Evolutionary conservation across 2,797 vertebrate species (phyloP), one percentile per base, ranked within the genome.

Genomic region (Pygocentrus nattereri): DNA sequence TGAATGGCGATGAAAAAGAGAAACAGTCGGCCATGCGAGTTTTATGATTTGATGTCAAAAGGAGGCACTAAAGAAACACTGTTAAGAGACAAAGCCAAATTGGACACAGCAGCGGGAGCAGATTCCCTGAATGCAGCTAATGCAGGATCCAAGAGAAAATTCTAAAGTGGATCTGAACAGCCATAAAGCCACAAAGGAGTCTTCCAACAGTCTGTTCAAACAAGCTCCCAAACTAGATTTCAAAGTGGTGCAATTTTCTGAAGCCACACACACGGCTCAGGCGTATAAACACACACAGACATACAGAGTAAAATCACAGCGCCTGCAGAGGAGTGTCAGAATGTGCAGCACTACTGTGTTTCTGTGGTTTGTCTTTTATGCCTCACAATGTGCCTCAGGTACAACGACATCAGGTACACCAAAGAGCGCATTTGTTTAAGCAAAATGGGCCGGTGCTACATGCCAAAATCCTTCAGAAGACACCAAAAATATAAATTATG

Each of bases 221-320:
- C 41, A 25, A 4, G 30, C 19, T 25, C 47, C 11, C 59, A 69
- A 44, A 69, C 41, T 44, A 49, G 67, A 70, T 70, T 70, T 70
- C 44, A 27, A 67, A 47, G 41, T 5, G 44, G 67, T 70, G 67
- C 70, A 47, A 70, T 70, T 70, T 70, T 27, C 44, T 70, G 67
- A 70, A 49, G 44, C 41, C 2, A 19, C 67, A 70, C 23, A 70
- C 38, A 68, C 68, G 64, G 64, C 19, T 38, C 31, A 4, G 67
- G n/a, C 1, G 2, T 27, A 44, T 31, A 49, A 47, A 70, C 67
- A 47, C 25, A 64, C 25, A 64, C 65, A 70, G 10, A 30, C 16
- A 41, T 34, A 67, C 31, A n/a, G 21, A 41, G 15, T 19, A 54
- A 54, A 54, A 34, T 34, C 34, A 59, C 59, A 18, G 27, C 15